These are phyloP conservation scores for Ectropis grisescens DNA, from an alignment of 1,140 invertebrate species.

Conservation along the genomic window DNA sequence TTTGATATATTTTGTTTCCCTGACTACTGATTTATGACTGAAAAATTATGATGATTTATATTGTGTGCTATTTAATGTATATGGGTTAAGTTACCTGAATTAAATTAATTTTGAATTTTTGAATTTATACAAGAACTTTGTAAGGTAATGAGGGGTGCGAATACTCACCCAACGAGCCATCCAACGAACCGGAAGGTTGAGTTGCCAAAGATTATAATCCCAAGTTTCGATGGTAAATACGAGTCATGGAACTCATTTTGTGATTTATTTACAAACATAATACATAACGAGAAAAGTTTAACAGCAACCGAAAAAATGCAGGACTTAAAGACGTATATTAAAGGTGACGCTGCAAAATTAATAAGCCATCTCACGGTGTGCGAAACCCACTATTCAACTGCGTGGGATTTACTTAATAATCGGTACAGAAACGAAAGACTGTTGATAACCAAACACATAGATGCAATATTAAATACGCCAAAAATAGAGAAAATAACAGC, in stretches of 20 bases:
- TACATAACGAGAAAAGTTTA: not conserved
- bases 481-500: too few relatives aligned
- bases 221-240: not conserved
- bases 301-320: not conserved
- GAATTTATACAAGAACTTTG: too few relatives aligned
- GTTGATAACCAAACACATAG: not conserved
- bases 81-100: too few relatives aligned
- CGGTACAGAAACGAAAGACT: not conserved
- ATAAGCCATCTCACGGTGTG: not conserved
- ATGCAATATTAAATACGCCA: not conserved
- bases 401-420: too few relatives aligned
- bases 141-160: too few relatives aligned
- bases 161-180: too few relatives aligned
- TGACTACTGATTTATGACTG: too few relatives aligned
- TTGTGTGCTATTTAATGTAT: too few relatives aligned
- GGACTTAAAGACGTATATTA: not conserved
- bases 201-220: not conserved
- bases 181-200: too few relatives aligned
- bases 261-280: not conserved
- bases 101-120: too few relatives aligned
- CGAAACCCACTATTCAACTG: not conserved
- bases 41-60: too few relatives aligned
- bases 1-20: too few relatives aligned
- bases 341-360: not conserved
- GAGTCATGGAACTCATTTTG: not conserved